These are phyloP conservation scores for Melanargia galathea DNA, from an alignment of 2,888 invertebrate genomes.

Conservation along the genomic window DNA sequence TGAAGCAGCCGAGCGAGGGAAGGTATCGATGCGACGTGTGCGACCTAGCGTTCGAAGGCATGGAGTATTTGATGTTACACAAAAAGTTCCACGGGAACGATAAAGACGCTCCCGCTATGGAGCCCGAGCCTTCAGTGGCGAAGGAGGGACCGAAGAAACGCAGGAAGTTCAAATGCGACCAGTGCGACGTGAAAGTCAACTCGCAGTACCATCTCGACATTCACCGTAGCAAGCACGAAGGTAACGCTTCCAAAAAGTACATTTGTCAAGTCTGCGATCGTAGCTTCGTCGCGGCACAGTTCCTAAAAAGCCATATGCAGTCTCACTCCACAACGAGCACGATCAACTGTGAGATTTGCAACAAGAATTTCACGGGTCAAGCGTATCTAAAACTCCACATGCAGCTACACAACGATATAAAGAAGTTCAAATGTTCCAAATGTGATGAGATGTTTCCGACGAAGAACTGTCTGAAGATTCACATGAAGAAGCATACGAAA, in stretches of 20 bases:
- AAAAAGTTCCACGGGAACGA: conserved; percentile 77
- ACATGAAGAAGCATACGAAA: conserved; percentile 78
- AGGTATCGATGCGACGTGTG: conserved; percentile 73
- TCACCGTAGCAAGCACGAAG: conserved; percentile 75
- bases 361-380: conserved; percentile 73
- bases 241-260: conserved; percentile 68
- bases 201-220: conserved; percentile 77
- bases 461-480: conserved; percentile 74
- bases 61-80: conserved; percentile 73
- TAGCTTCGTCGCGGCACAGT: conserved; percentile 75
- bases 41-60: conserved; percentile 71
- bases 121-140: conserved; percentile 55
- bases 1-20: conserved; percentile 58
- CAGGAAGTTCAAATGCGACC: conserved; percentile 73
- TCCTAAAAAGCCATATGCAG: conserved; percentile 77
- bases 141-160: conserved; percentile 71
- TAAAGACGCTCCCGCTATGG: conserved; percentile 65
- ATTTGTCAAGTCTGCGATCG: conserved; percentile 75
- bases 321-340: conserved; percentile 71
- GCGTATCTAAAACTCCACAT: conserved; percentile 76
- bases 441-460: conserved; percentile 78
- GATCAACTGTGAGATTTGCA: conserved; percentile 75
- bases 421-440: conserved; percentile 76
- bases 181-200: conserved; percentile 76
- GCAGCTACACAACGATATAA: conserved; percentile 76